Percentiles rank a stretch among this genome's conserved stretches.
phyloP scores from a whole-genome alignment of 2,888 invertebrate species.

The Papilio demoleus region DNA sequence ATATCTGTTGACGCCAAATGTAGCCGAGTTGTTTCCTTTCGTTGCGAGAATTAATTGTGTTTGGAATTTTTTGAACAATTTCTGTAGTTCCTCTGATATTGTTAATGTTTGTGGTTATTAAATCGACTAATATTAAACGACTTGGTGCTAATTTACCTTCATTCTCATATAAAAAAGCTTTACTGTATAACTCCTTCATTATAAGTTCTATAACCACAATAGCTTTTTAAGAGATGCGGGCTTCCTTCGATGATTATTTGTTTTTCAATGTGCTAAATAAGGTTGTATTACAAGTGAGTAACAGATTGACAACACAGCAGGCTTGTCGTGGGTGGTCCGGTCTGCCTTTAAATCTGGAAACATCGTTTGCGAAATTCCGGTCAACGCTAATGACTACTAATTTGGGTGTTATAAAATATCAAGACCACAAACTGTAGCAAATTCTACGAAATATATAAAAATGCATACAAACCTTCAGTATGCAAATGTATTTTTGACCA shows the following conservation, averaged over 20 bases:
- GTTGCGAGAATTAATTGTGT: neutral
- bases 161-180: neutral
- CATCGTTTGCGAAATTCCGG: conserved; percentile 19
- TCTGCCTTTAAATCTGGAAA: conserved; percentile 9
- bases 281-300: conserved; percentile 3
- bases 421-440: too few species aligned
- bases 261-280: conserved; percentile 6
- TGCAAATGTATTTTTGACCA: too few species aligned
- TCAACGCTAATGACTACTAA: neutral
- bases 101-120: too few species aligned
- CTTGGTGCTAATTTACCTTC: neutral
- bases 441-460: neutral
- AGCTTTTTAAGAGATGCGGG: conserved; percentile 17
- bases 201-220: conserved; percentile 2
- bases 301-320: neutral
- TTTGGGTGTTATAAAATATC: conserved; percentile 2
- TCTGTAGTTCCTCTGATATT: neutral
- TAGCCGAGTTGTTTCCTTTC: neutral
- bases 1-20: neutral
- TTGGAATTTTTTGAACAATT: neutral
- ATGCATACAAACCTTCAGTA: neutral
- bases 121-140: neutral
- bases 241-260: neutral
- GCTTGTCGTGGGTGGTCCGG: conserved; percentile 15
- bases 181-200: neutral